phyloP scores from a whole-genome alignment of 2,113 vertebrate genomes.

The Anhinga anhinga region DNA sequence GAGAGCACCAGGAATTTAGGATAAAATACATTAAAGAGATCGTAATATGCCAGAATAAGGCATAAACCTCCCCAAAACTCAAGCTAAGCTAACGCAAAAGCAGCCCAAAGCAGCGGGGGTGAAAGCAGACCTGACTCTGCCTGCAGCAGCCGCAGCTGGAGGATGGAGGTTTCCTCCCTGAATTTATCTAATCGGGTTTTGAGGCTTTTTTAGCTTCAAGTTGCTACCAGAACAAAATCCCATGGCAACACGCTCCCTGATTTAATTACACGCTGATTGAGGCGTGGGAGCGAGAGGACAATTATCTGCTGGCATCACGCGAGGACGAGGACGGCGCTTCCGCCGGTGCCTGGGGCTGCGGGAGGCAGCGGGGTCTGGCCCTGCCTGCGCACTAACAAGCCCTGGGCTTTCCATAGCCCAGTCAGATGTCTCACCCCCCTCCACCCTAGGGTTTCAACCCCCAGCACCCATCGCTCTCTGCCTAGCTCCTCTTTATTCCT shows the following conservation, averaged over 20 bases:
- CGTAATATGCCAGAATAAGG: rapidly evolving
- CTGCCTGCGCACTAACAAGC: background rate
- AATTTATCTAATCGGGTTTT: background rate
- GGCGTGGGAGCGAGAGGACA: constrained; percentile 16
- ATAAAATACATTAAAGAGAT: background rate
- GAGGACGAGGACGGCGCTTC: background rate
- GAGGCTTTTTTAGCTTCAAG: background rate
- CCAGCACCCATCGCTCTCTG: background rate
- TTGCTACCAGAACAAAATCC: background rate
- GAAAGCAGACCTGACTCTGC: background rate
- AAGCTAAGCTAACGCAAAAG: background rate
- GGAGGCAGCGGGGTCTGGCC: background rate
- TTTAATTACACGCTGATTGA: constrained; percentile 26
- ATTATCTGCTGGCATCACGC: background rate
- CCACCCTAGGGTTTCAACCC: background rate
- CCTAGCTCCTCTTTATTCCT: background rate
- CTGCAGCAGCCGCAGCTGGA: background rate
- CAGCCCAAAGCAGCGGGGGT: background rate
- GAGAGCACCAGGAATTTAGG: rapidly evolving
- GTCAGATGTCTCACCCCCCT: background rate
- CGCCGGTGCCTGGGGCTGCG: background rate
- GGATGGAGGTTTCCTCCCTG: background rate
- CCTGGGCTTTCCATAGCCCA: background rate
- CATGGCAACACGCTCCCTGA: constrained; percentile 36
- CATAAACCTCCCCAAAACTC: background rate